Evolutionary conservation across 2,888 invertebrate species (phyloP), one percentile per base, ranked within the genome.

Genomic region (Rhingia rostrata): DNA sequence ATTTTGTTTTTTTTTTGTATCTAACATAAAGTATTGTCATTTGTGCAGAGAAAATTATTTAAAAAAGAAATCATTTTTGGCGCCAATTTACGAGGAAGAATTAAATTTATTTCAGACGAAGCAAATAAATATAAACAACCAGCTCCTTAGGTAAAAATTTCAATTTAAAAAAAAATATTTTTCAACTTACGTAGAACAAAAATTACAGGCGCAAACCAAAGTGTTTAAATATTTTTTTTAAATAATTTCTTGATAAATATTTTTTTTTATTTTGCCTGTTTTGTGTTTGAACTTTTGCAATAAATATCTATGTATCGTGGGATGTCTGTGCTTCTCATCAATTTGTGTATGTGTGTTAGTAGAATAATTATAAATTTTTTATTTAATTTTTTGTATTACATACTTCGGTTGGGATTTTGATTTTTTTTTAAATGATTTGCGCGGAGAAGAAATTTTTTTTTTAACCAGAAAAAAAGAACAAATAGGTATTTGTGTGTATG

Each of bases 71-170:
- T 22, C 2, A 53, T 54, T 35, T 5, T 43, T 61, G 41, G 22
- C 45, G 9, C 43, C 30, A 63, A 78, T 43, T 72, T 41, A n/a
- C 22, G 39, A 37, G 83, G 83, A 79, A 83, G 79, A 79, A 79
- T 45, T 53, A 49, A 72, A 77, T 77, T 64, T 82, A 78, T 77
- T 75, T 7, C 43, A 37, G 45, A 33, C 12, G 58, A 66, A 22
- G 41, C 39, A 70, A 70, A 81, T 70, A 81, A 81, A 77, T 70
- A 66, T 64, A 75, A 60, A 72, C 45, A 79, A 63, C 73, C 82
- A 78, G 82, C 82, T 83, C 79, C 78, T 61, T 72, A 7, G 49
- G 67, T 39, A 39, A 30, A 56, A 49, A 60, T 33, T 61, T 67
- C 2, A 49, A 22, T 12, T 33, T 7, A n/a, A 43, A 49, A 12